These are phyloP conservation scores for Bos indicus DNA, from an alignment of 2,113 vertebrate genomes.

Conservation along the genomic window DNA sequence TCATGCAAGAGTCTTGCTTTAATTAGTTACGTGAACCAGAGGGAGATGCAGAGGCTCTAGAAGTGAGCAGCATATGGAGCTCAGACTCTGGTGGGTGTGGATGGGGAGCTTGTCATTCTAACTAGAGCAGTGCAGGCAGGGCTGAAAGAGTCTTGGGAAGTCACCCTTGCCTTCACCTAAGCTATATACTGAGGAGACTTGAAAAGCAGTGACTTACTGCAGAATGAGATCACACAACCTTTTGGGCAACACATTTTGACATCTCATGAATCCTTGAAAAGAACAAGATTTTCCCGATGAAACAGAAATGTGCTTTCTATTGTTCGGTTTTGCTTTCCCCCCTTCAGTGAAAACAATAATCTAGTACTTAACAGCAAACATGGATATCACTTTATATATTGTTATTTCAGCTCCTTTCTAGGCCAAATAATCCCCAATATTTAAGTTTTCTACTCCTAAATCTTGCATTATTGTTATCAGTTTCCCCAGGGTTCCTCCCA, in stretches of 20 bases:
- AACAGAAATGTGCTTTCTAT: background rate
- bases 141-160: background rate
- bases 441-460: slow-evolving; percentile 9
- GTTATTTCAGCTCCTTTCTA: background rate
- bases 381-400: background rate
- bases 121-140: background rate
- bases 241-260: background rate
- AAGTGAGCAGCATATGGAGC: background rate
- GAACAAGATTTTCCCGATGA: background rate
- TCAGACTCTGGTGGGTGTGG: background rate
- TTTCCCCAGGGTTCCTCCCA: background rate
- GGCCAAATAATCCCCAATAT: background rate
- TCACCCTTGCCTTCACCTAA: background rate
- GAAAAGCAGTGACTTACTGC: background rate
- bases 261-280: background rate
- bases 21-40: background rate
- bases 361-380: background rate
- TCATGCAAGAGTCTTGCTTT: background rate
- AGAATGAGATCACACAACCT: background rate
- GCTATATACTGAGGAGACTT: background rate
- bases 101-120: background rate
- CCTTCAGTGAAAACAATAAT: background rate
- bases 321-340: background rate
- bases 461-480: background rate
- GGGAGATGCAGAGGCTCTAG: background rate